Evolutionary conservation across 2,888 invertebrate genomes (phyloP), one percentile per base, ranked within the genome.

Genomic region (Rhyacophila evoluta): DNA sequence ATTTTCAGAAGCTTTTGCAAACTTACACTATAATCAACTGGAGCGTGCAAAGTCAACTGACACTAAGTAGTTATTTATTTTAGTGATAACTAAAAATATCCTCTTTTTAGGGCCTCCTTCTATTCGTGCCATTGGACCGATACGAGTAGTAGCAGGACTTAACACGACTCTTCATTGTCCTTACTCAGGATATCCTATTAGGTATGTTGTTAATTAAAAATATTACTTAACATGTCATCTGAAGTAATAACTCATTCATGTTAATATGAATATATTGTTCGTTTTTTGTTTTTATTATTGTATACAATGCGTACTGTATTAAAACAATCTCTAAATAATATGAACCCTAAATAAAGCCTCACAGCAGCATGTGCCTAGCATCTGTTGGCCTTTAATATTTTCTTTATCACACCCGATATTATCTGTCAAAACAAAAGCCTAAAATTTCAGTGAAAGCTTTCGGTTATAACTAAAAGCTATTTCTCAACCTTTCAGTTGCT

Each of bases 111-210:
- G 94, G 80, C 91, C 93, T 0, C 94, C 94, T 8, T 94, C 93
- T 81, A 94, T 94, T 83, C 90, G 94, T 82, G 92, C 91, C 84
- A 91, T 93, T 84, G 93, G 93, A 2, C 93, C 94, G 8, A 89
- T 94, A 79, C 94, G 95, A 83, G 95, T 94, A 69, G 95, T 96
- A 73, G 95, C 95, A 39, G 95, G 94, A 71, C 91, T 93, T 84
- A 93, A 94, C 87, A 91, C 95, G 80, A 92, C 92, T 84, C 90
- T 97, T 85, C 92, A 92, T 85, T 97, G 97, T 87, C 95, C 95
- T 82, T 96, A 94, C 87, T 94, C 95, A 78, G 97, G 96, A 85
- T 95, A 95, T 90, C 96, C 97, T 84, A 93, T 96, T 87, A 90
- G 89, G 89, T 90, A 33, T 28, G 67, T 28, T 10, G 5, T 19